Percentiles rank a stretch among this genome's conserved stretches.
These are phyloP conservation scores for Agrypnia vestita DNA, from an alignment of 1,140 invertebrate genomes.

Conservation along the genomic window DNA sequence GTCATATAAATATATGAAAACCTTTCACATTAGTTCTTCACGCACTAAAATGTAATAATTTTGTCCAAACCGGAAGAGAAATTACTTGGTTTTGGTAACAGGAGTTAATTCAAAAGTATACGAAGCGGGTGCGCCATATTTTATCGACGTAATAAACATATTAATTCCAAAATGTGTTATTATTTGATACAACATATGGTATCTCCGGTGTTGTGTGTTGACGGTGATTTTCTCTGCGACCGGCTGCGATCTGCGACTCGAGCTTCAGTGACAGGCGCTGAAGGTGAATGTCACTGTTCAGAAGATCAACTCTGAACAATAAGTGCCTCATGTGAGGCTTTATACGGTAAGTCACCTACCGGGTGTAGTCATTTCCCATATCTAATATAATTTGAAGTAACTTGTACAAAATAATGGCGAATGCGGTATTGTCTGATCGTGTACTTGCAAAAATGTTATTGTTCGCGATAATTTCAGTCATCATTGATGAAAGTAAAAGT, in stretches of 20 bases:
- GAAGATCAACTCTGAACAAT: conserved; percentile 15
- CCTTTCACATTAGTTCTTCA: no score
- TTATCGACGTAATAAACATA: no score
- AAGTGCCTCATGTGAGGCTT: neutral
- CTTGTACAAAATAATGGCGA: neutral
- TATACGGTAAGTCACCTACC: neutral
- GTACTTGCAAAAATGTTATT: no score
- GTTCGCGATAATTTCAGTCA: no score
- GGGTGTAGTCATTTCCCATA: neutral
- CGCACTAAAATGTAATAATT: neutral
- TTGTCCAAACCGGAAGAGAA: neutral
- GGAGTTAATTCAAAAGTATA: no score
- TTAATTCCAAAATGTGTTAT: no score
- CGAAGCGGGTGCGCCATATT: no score
- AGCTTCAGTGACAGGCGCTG: neutral
- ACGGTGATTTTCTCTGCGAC: neutral
- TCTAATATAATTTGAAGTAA: conserved; percentile 16
- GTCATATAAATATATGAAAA: no score
- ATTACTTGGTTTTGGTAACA: neutral
- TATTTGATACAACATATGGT: no score
- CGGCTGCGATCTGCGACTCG: neutral
- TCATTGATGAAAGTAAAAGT: no score
- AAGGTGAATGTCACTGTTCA: conserved; percentile 28
- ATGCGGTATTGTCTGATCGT: no score
- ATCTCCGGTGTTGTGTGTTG: no score